A percentile compares a stretch with the other conserved stretches of the same genome.
Conservation (phyloP, 2,888 invertebrate genomes). For the Eremobia ochroleuca region DNA sequence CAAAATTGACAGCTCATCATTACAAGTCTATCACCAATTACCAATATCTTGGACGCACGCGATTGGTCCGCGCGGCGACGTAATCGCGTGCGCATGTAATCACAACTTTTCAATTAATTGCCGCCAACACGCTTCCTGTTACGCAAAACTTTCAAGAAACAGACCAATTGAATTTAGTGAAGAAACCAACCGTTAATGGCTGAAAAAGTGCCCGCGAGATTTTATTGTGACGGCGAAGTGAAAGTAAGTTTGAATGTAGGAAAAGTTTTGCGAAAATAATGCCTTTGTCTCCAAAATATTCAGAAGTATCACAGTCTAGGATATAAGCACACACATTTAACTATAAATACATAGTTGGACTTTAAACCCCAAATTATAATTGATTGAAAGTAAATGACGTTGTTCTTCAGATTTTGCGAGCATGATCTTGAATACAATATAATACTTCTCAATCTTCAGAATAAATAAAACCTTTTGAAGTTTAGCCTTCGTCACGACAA, state of each 20-base stretch:
- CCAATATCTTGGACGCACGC: conserved; percentile 45
- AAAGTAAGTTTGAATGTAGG: conserved; percentile 30
- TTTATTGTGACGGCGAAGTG: conserved; percentile 25
- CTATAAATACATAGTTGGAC: not conserved
- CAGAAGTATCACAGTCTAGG: not conserved
- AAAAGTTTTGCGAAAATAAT: conserved; percentile 16
- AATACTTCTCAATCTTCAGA: not conserved
- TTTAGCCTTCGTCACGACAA: conserved; percentile 8
- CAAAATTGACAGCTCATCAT: conserved; percentile 30
- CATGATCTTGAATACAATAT: not conserved
- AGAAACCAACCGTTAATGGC: conserved; percentile 23
- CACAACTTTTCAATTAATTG: conserved; percentile 73
- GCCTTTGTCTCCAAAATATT: conserved; percentile 24
- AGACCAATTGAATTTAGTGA: conserved; percentile 43
- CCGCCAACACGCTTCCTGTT: conserved; percentile 67
- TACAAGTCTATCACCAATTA: conserved; percentile 21
- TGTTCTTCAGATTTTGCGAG: not conserved
- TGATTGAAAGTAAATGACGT: not conserved
- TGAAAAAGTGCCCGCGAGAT: conserved; percentile 23
- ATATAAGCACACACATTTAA: not conserved
- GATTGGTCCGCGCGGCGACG: conserved; percentile 29
- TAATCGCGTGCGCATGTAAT: conserved; percentile 62
- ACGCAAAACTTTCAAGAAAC: conserved; percentile 70
- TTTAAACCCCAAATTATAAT: not conserved
- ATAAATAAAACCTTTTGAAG: not conserved